A percentile compares a stretch with the other conserved stretches of the same genome.
Conservation (phyloP, 2,888 invertebrate genomes). For the Proisotoma minuta region DNA sequence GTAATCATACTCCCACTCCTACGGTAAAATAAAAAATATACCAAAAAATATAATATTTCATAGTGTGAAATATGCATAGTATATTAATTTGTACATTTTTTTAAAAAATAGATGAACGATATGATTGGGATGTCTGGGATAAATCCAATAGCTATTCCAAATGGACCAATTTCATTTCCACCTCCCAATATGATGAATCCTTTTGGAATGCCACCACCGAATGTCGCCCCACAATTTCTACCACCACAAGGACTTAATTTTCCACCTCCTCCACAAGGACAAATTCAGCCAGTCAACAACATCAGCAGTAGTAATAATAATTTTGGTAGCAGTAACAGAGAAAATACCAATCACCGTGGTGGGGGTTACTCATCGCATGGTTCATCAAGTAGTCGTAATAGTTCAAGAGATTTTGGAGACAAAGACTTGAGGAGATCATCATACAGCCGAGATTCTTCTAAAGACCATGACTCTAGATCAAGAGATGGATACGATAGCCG, state of each 20-base stretch:
- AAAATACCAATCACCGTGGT: not conserved
- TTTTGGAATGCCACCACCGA: not conserved
- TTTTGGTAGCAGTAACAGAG: not conserved
- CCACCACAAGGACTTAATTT: not conserved
- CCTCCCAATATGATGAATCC: not conserved
- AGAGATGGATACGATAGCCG: conserved; percentile 7
- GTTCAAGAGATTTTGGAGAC: conserved; percentile 2
- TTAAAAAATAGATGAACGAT: not conserved
- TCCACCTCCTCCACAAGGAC: not conserved
- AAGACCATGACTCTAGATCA: not conserved
- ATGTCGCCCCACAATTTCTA: not conserved
- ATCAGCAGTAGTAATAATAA: not conserved
- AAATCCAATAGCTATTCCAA: not conserved
- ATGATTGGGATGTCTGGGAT: not conserved
- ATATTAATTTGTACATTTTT: too few relatives aligned
- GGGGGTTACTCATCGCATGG: too few relatives aligned
- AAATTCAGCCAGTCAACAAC: not conserved
- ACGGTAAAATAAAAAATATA: too few relatives aligned
- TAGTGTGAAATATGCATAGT: too few relatives aligned
- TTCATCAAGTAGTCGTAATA: not conserved
- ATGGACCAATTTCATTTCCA: not conserved
- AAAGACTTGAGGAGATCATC: conserved; percentile 1
- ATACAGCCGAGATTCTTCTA: not conserved
- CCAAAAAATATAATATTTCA: too few relatives aligned
- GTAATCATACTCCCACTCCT: not conserved